Evolutionary conservation across 2,888 invertebrate species (phyloP).

Genomic region (Ophioninae sp.): DNA sequence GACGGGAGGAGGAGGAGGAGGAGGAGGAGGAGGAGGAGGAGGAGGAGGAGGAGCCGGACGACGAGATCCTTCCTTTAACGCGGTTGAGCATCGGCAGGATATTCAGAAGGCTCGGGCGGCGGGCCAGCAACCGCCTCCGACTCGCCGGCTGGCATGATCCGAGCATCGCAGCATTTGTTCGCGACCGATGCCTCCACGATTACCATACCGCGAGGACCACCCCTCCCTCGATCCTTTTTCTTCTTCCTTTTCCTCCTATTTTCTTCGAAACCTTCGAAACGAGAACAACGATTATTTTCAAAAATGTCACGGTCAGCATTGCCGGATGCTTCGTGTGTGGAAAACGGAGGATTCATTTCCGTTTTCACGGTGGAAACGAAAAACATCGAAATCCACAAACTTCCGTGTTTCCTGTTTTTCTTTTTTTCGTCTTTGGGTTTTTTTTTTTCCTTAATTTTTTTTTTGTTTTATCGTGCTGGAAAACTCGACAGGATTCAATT

Average conservation of each 20-base stretch:
- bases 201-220: conserved; percentile 73
- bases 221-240: conserved; percentile 60
- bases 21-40: too few species aligned
- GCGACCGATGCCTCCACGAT: conserved; percentile 71
- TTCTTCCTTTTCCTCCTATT: neutral
- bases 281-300: neutral
- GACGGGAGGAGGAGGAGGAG: conserved; percentile 52
- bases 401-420: too few species aligned
- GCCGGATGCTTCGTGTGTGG: too few species aligned
- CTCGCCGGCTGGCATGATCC: conserved; percentile 79
- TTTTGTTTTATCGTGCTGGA: too few species aligned
- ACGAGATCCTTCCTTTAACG: conserved; percentile 62
- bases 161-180: conserved; percentile 80
- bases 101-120: conserved; percentile 68
- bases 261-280: neutral
- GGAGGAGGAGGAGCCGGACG: too few species aligned
- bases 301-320: too few species aligned
- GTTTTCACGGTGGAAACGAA: too few species aligned
- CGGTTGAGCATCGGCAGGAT: conserved; percentile 64
- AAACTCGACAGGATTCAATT: too few species aligned
- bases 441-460: too few species aligned
- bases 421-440: too few species aligned
- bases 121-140: conserved; percentile 76
- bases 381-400: too few species aligned
- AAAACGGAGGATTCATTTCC: too few species aligned